A percentile compares a stretch with the other conserved stretches of the same genome.
Evolutionary conservation across 2,113 vertebrate species (phyloP).

Genomic region (Otocyon megalotis): DNA sequence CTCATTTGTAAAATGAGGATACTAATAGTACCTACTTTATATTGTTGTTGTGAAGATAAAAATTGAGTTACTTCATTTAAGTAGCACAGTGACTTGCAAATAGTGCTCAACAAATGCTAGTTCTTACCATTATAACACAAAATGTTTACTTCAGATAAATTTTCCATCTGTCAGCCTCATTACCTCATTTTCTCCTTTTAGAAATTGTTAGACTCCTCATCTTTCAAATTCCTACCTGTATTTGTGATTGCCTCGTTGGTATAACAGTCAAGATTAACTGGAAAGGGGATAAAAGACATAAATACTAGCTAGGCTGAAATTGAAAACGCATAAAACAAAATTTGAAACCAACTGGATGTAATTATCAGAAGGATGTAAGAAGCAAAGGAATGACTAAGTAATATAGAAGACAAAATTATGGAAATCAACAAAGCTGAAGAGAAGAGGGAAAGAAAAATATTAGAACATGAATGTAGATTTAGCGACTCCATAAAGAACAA

Average conservation of each 20-base stretch:
- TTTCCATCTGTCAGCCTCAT: neutral
- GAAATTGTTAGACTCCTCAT: neutral
- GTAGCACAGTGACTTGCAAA: neutral
- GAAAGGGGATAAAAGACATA: neutral
- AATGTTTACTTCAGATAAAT: neutral
- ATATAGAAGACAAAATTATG: too few species aligned
- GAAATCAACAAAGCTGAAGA: too few species aligned
- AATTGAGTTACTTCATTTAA: neutral
- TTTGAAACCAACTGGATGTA: too few species aligned
- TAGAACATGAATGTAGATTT: too few species aligned
- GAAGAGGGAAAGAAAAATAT: too few species aligned
- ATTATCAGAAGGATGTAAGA: too few species aligned
- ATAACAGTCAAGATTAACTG: neutral
- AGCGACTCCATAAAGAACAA: too few species aligned
- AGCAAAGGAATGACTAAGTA: too few species aligned
- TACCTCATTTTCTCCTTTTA: neutral
- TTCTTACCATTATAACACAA: neutral
- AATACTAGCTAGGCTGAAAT: too few species aligned
- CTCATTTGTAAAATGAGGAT: neutral
- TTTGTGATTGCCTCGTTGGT: neutral
- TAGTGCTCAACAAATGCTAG: neutral
- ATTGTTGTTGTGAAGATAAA: neutral
- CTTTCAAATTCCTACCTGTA: neutral
- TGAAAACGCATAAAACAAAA: too few species aligned
- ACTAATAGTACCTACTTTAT: neutral